Percentiles rank a stretch among this genome's conserved stretches.
These are phyloP conservation scores for Drosophila funebris DNA, from an alignment of 1,140 invertebrate genomes.

Conservation along the genomic window DNA sequence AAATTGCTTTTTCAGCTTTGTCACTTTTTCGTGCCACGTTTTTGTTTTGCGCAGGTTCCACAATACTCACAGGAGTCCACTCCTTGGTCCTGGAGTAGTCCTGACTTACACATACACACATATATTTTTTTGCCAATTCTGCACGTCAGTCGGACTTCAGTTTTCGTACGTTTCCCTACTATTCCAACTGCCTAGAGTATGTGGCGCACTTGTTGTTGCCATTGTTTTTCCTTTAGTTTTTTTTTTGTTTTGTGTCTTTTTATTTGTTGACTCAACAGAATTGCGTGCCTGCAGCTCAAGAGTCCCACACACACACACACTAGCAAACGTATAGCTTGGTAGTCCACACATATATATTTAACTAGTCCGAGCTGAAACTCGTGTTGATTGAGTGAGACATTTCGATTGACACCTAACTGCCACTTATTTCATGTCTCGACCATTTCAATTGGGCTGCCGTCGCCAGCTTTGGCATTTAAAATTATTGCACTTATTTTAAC, in stretches of 20 bases:
- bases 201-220: conserved; percentile 12
- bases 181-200: conserved; percentile 26
- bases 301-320: conserved; percentile 3
- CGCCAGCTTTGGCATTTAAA: background rate
- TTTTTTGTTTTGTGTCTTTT: conserved; percentile 45
- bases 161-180: conserved; percentile 35
- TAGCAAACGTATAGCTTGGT: background rate
- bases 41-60: conserved; percentile 47
- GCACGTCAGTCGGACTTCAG: conserved; percentile 69
- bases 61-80: conserved; percentile 19
- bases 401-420: conserved; percentile 65
- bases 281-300: conserved; percentile 51
- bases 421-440: conserved; percentile 14
- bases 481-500: background rate
- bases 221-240: conserved; percentile 7
- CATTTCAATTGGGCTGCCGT: background rate
- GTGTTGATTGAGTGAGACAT: conserved; percentile 67
- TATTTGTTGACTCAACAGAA: conserved; percentile 73
- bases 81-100: conserved; percentile 3
- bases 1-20: conserved; percentile 82
- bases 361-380: conserved; percentile 25
- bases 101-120: background rate
- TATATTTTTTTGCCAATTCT: conserved; percentile 69
- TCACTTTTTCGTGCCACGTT: conserved; percentile 73
- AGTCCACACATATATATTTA: conserved; percentile 41